Base-by-base conservation (phyloP, 1,140 invertebrate species). In the Anastrepha ludens region DNA sequence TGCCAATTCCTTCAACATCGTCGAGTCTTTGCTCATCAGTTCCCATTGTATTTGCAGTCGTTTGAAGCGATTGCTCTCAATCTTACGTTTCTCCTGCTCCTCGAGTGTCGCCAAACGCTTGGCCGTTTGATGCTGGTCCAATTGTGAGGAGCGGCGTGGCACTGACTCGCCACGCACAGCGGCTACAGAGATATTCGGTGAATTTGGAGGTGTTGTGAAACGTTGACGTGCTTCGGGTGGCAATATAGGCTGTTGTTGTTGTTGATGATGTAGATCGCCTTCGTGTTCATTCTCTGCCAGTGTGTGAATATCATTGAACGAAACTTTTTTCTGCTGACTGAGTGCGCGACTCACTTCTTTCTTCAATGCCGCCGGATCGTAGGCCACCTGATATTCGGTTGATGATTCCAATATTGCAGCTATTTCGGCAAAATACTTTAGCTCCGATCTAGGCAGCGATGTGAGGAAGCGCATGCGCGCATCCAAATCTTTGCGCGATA, bases 31-130 rank as follows among this genome's bases (percentile, higher is more conserved):
- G 89, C 94, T 95, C 88, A 97, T 94, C 92, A 96, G 94, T 93
- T 98, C 97, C 97, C 97, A 98, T 91, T 97, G 97, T 92, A 97
- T 95, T 90, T 98, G 97, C 55, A 98, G 93, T 58, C 96, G 95
- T 62, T 96, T 95, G 93, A 98, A 98, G 85, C 92, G 92, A 91
- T 93, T 93, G 62, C 91, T 93, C 70, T 92, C 91, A 59, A 93
- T 92, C 88, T 93, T 93, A 1, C 91, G 91, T 89, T 92, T 91
- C 88, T 93, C 92, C 44, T 90, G 85, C 58, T 91, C 91, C 9
- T 92, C 92, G 13, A 91, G 86, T 0, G 91, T 90, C 1, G 91
- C 90, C n/a, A 90, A 89, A 62, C 90, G 90, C 62, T 91, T 89
- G 44, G 90, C 87, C 41, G 90, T 90, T 29, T 81, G 74, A 81